These are phyloP conservation scores for Stegodyphus mimosarum DNA, from an alignment of 1,140 invertebrate species.

Conservation along the genomic window DNA sequence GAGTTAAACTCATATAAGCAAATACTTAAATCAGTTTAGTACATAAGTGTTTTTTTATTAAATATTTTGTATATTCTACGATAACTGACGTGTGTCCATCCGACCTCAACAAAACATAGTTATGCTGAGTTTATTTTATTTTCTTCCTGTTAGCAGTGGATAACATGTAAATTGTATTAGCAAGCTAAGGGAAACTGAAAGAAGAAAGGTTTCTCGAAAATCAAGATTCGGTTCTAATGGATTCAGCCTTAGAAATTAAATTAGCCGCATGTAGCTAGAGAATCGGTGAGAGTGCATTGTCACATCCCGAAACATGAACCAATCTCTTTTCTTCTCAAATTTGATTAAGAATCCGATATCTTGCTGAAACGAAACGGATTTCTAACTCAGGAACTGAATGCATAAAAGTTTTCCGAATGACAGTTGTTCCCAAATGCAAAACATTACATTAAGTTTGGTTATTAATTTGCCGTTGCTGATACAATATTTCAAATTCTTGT, in stretches of 20 bases:
- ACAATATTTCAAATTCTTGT: no score
- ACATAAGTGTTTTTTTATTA: no score
- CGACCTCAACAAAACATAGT: no score
- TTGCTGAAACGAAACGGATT: background rate
- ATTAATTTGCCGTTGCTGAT: no score
- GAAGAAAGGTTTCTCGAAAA: constrained; percentile 1
- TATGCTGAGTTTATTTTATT: background rate
- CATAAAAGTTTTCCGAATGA: no score
- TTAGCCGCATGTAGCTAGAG: background rate
- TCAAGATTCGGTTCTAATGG: constrained; percentile 22
- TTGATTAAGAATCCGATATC: constrained; percentile 33
- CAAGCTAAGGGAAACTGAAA: background rate
- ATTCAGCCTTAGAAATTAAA: constrained; percentile 25
- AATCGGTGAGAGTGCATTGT: constrained; percentile 22
- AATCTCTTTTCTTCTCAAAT: background rate
- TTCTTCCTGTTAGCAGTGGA: background rate
- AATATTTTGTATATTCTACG: no score
- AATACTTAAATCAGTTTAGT: no score
- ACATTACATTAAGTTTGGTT: no score
- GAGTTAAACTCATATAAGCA: no score
- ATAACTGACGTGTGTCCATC: no score
- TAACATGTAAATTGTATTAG: constrained; percentile 32
- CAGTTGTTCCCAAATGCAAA: no score
- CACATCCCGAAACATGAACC: background rate
- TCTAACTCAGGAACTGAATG: no score